These are phyloP conservation scores for Choloepus hoffmanni DNA, from an alignment of 2,113 vertebrate genomes.

Conservation along the genomic window DNA sequence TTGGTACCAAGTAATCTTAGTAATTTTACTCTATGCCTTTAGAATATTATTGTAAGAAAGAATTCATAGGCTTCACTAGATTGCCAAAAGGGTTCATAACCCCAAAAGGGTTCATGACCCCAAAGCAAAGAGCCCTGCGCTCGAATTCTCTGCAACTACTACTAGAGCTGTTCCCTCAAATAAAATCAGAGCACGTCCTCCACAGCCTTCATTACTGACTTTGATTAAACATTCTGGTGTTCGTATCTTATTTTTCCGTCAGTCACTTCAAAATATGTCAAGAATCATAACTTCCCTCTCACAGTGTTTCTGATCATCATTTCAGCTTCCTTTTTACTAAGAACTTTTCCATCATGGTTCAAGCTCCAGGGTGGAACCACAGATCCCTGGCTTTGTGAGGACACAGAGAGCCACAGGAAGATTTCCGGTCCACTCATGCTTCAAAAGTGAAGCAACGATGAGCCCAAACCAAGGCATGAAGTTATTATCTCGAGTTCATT, in stretches of 20 bases:
- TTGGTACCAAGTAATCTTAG: neutral
- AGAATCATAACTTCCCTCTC: neutral
- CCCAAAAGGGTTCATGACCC: neutral
- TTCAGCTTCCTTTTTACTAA: neutral
- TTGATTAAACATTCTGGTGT: neutral
- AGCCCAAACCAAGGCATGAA: neutral
- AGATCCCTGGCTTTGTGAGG: neutral
- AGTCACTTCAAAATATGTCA: neutral
- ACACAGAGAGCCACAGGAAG: neutral
- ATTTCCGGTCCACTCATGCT: neutral
- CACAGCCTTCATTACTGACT: neutral
- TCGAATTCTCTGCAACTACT: neutral
- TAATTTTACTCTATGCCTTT: neutral
- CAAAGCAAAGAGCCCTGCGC: neutral
- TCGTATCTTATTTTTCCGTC: neutral
- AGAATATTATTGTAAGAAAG: constrained; percentile 33
- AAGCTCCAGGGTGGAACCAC: neutral
- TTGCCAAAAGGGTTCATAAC: neutral
- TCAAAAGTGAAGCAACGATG: neutral
- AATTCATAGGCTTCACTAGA: neutral
- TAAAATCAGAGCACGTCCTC: neutral
- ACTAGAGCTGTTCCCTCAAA: neutral
- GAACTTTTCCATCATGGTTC: neutral
- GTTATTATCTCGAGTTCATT: constrained; percentile 42
- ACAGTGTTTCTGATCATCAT: neutral